Base-by-base conservation (phyloP, 2,113 vertebrate species). In the Ondatra zibethicus region DNA sequence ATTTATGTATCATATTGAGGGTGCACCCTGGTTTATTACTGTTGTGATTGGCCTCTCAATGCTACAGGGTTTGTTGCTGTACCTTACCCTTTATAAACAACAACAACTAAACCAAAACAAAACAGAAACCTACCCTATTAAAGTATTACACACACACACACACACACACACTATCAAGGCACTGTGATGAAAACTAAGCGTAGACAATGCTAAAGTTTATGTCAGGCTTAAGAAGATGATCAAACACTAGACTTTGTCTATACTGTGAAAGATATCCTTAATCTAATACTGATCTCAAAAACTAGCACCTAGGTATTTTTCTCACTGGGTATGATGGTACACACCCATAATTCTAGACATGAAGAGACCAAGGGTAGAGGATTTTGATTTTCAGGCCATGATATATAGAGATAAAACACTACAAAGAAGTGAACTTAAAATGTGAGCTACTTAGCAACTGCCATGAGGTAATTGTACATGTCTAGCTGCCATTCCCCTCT, bases 171-270 rank as follows among this genome's bases (percentile, higher is more conserved):
- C 92, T 76, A 81, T 63, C 90, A 89, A 61, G 50, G 45, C 17
- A 52, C 75, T 87, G 85, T 94, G 66, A 39, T 95, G 78, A 70
- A 76, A 97, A 97, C 63, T 76, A 36, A 88, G 39, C 91, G 10
- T 93, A 76, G 80, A 80, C 82, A 75, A 17, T 85, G 87, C 12
- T 87, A 85, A 72, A 94, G 5, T 81, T 91, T 93, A 95, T 45
- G 82, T 94, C 77, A 85, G 45, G 65, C 78, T 97, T 88, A 93
- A 61, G 61, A 93, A 87, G 77, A 96, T 27, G 39, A 68, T 78
- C 58, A 92, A 90, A 90, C 85, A 42, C 77, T 88, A 82, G 55
- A 77, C 31, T 89, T 93, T 21, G 50, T 68, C 73, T 92, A 36
- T 3, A 33, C 58, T 80, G 68, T 85, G 82, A 65, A 77, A 87